Base-by-base conservation (phyloP, 2,888 invertebrate genomes). In the Didymodactylos carnosus region DNA sequence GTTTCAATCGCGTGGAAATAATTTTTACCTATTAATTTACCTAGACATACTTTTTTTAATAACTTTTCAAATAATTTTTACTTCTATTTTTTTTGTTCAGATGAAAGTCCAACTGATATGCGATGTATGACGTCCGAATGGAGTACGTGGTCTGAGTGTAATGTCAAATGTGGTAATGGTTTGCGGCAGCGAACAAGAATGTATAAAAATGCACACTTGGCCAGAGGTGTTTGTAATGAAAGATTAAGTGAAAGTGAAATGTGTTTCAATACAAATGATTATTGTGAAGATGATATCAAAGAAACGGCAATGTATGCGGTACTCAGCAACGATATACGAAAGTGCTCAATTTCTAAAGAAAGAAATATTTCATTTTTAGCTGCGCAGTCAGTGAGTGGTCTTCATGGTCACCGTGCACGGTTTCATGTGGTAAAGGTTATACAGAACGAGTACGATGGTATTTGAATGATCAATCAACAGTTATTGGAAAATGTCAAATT, bases 361-460 rank as follows among this genome's bases (percentile, higher is more conserved):
- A 27, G 35, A 19, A 23, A 39, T 35, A 23, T 0, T 39, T 6
- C n/a, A 13, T 8, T 40, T 71, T 29, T 11, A 74, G 74, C 39
- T 74, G 74, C 23, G 35, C 71, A 19, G 85, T 91, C 79, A 88
- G 90, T 3, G 86, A 87, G 62, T 94, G 93, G 93, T 87, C 90
- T 39, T 87, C 87, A 71, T 94, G 92, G 92, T 87, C 89, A 39
- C 85, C 87, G 1, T 94, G 94, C 83, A 90, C 88, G 79, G 89
- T 88, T 7, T 85, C 87, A 25, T 93, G 93, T 83, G 93, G 92
- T 39, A 80, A 84, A 16, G 92, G 91, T 23, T 78, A 79, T 72
- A 77, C 78, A 71, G 79, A 80, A 75, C 75, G 81, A 72, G 78
- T 79, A 79, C 77, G 81, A 19, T 80, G 79, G 78, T 80, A 79